Evolutionary conservation across 2,797 vertebrate species (phyloP).

Genomic region (Echeneis naucrates): DNA sequence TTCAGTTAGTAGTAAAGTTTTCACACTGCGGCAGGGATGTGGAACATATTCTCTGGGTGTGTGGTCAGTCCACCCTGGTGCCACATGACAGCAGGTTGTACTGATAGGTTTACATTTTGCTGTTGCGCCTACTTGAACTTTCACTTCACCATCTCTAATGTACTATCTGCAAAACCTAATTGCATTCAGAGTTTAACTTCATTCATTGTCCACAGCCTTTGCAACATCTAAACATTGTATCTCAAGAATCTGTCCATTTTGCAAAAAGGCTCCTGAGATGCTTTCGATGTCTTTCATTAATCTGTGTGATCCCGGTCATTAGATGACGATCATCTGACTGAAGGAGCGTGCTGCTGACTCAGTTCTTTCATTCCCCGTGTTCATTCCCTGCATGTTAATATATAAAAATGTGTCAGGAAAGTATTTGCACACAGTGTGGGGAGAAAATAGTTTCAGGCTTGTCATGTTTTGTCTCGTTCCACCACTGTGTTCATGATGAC

Average conservation of each 20-base stretch:
- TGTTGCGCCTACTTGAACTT: neutral
- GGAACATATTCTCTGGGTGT: neutral
- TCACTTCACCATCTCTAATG: neutral
- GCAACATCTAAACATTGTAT: neutral
- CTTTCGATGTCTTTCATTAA: neutral
- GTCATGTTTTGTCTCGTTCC: conserved; percentile 1
- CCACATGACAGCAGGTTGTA: too few relatives aligned
- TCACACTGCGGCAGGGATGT: neutral
- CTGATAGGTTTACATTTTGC: neutral
- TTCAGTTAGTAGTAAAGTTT: neutral
- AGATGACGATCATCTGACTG: neutral
- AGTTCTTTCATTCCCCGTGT: conserved; percentile 1
- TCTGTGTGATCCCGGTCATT: neutral
- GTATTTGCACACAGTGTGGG: neutral
- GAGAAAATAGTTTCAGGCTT: conserved; percentile 4
- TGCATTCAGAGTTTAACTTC: neutral
- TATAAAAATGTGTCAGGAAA: neutral
- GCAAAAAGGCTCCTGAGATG: too few relatives aligned
- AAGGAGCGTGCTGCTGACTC: conserved; percentile 16
- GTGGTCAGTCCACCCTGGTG: neutral
- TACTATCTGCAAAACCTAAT: neutral
- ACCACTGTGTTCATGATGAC: conserved; percentile 16
- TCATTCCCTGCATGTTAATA: neutral
- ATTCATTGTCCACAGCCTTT: neutral
- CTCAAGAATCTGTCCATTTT: neutral